Evolutionary conservation across 2,797 vertebrate species (phyloP), one percentile per base, ranked within the genome.

Genomic region (Eulemur coronatus): DNA sequence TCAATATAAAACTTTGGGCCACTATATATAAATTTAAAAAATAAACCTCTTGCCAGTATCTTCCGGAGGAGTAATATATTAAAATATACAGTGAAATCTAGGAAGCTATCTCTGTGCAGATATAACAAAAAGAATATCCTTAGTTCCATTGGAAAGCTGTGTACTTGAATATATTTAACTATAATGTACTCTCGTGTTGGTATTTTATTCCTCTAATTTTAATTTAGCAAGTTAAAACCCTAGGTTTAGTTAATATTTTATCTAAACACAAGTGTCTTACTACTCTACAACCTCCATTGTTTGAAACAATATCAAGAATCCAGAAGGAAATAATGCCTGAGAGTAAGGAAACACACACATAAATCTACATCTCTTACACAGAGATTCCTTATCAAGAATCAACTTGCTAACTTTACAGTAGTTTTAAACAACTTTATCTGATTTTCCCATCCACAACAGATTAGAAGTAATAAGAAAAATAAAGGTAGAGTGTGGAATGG

Each of bases 31-130:
- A 88, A 76, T 30, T 80, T 33, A 5, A 28, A 59, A 87, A 97
- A 93, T 89, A 90, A 78, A 80, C 35, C 20, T 89, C 75, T 33
- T 85, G 33, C 35, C 76, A 92, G 79, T 15, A 67, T 89, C 46
- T 93, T 96, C 85, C 95, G 75, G 59, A 95, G 48, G n/a, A 89
- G 33, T 78, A 95, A 48, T 69, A 79, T 28, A 87, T 75, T 63
- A 89, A 55, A 73, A 90, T 80, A 73, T 50, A 72, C 24, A 79
- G 33, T 82, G 38, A 97, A 92, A 90, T 80, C n/a, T 75, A 72
- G 22, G 35, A 91, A 93, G 70, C 50, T 78, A 82, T 52, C 50
- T 92, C 59, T 80, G 65, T 46, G 85, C 0, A 90, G 38, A 89
- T 26, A 82, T 4, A 70, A 89, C 28, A 94, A 87, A 92, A 92